Evolutionary conservation across 1,140 invertebrate genomes (phyloP), one percentile per base, ranked within the genome.

Genomic region (Protaetia brevitarsis): DNA sequence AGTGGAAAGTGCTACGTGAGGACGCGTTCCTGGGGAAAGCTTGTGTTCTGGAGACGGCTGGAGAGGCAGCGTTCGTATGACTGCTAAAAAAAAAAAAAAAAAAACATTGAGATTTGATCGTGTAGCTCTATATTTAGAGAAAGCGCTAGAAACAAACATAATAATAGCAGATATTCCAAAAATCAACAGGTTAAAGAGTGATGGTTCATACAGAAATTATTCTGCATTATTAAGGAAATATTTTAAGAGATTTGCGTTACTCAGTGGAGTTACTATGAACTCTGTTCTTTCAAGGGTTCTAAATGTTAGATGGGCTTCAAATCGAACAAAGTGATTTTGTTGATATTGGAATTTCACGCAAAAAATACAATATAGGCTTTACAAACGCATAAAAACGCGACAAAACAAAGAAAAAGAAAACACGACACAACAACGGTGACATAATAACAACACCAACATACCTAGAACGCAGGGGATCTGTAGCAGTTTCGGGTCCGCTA

Each of bases 1-100:
- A 95, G 83, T 98, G 96, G 86, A 98, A 98, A 78, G 96, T 98
- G 77, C 93, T 96, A 77, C 95, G 88, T 77, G 89, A 94, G 65
- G 93, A 91, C 72, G 94, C 92, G 82, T 96, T 95, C 78, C 95
- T 85, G 68, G 94, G 93, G 85, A 98, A 96, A 77, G 89, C 88
- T 72, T 87, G 82, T 70, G 85, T 83, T 76, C 81, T 81, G 74
- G 78, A 86, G 86, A 79, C 85, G 82, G 85, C 82, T 66, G 86
- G 87, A 71, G 84, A 82, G 16, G 41, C 41, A 75, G 83, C 81
- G 78, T 80, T 83, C 77, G 79, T 80, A 71, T 81, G 81, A 77
- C 82, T 81, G 74, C 71, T 75, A 75, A 77, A 74, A 76, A 72
- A 79, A 60, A 64, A 21, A 19, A 3, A 28, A 27, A 8, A 1